A percentile compares a stretch with the other conserved stretches of the same genome.
These are phyloP conservation scores for Philereme vetulata DNA, from an alignment of 2,888 invertebrate species.

Conservation along the genomic window DNA sequence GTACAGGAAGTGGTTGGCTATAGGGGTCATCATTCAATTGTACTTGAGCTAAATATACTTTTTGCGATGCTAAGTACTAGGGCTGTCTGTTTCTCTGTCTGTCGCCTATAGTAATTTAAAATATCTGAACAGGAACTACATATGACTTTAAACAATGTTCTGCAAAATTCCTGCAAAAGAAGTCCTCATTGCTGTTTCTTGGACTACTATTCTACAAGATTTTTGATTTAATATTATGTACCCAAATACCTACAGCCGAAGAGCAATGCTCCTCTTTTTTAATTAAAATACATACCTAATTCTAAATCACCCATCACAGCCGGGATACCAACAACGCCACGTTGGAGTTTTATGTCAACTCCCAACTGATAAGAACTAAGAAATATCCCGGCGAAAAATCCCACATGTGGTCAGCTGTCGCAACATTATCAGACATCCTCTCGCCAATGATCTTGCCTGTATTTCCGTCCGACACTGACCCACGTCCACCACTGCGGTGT, in stretches of 20 bases:
- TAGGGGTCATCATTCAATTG: conserved; percentile 28
- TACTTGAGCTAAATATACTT: conserved; percentile 28
- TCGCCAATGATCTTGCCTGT: background rate
- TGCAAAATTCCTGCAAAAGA: no score
- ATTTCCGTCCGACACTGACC: conserved; percentile 32
- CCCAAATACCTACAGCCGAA: no score
- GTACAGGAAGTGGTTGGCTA: conserved; percentile 13
- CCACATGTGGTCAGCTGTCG: background rate
- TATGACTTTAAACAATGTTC: no score
- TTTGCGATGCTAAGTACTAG: conserved; percentile 19
- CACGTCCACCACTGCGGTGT: conserved; percentile 9
- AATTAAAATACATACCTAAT: no score
- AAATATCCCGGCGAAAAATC: conserved; percentile 1
- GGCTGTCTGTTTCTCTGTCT: background rate
- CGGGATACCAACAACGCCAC: no score
- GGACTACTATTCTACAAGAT: no score
- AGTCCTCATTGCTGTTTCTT: no score
- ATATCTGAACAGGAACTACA: background rate
- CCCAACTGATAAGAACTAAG: background rate
- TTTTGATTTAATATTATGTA: no score
- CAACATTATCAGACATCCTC: conserved; percentile 23
- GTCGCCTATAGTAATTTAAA: no score
- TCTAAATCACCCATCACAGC: no score
- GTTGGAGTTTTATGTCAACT: no score
- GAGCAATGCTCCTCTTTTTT: no score